phyloP scores from a whole-genome alignment of 2,113 vertebrate species.

The Strix uralensis region DNA sequence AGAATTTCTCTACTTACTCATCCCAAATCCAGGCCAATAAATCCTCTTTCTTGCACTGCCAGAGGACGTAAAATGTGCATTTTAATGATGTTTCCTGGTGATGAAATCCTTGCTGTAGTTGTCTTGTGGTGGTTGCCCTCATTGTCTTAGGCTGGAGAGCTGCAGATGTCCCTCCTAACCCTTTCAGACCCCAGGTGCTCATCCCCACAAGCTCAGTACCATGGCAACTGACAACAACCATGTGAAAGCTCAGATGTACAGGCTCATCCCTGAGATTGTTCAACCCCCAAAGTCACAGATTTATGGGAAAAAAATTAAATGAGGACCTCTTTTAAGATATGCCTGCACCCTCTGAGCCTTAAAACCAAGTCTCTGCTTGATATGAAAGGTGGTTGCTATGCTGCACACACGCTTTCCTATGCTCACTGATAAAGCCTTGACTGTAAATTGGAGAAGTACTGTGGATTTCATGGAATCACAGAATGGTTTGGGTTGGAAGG shows the following conservation, averaged over 20 bases:
- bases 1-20: background rate
- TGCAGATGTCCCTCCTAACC: background rate
- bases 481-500: no score
- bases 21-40: background rate
- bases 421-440: background rate
- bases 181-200: background rate
- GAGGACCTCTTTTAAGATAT: background rate
- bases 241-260: background rate
- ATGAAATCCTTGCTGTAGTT: background rate
- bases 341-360: background rate
- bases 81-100: background rate
- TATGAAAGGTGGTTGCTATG: background rate
- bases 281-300: background rate
- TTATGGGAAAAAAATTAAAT: background rate
- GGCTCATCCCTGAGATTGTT: background rate
- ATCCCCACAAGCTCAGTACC: background rate
- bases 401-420: accelerated
- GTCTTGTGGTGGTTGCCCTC: background rate
- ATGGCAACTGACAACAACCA: background rate
- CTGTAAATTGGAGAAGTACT: background rate
- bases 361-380: background rate
- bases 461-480: background rate
- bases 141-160: background rate
- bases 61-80: background rate
- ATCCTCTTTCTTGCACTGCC: background rate